A percentile compares a stretch with the other conserved stretches of the same genome.
These are phyloP conservation scores for Gambusia affinis DNA, from an alignment of 2,113 vertebrate species.

Conservation along the genomic window DNA sequence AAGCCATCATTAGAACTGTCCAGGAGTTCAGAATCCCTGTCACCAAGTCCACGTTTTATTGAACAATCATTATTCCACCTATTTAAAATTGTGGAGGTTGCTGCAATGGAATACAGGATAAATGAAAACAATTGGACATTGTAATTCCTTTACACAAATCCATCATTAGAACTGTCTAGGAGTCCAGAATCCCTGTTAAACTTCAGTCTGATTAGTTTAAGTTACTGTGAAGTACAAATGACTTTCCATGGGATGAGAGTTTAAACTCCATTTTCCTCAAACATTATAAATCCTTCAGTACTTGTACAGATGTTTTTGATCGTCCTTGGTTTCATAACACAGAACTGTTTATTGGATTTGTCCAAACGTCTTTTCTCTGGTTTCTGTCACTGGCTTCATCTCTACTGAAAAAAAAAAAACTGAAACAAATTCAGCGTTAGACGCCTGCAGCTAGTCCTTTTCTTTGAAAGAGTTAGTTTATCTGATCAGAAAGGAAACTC, in stretches of 20 bases:
- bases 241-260: neutral
- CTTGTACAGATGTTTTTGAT: neutral
- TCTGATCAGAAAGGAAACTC: slow-evolving; percentile 33
- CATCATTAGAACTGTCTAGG: neutral
- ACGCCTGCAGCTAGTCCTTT: neutral
- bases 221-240: neutral
- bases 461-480: neutral
- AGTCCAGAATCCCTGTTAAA: slow-evolving; percentile 13
- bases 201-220: slow-evolving; percentile 9
- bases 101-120: neutral
- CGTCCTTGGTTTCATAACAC: neutral
- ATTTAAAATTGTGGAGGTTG: neutral
- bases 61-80: neutral
- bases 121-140: neutral
- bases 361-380: neutral
- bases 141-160: slow-evolving; percentile 9
- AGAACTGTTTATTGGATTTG: neutral
- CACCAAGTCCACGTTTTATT: neutral
- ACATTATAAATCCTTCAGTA: neutral
- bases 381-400: neutral
- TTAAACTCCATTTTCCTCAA: neutral
- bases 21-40: slow-evolving; percentile 11
- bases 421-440: neutral
- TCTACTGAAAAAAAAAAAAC: neutral
- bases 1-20: slow-evolving; percentile 1